These are phyloP conservation scores for Eubucco bourcierii DNA, from an alignment of 2,113 vertebrate species.

Conservation along the genomic window DNA sequence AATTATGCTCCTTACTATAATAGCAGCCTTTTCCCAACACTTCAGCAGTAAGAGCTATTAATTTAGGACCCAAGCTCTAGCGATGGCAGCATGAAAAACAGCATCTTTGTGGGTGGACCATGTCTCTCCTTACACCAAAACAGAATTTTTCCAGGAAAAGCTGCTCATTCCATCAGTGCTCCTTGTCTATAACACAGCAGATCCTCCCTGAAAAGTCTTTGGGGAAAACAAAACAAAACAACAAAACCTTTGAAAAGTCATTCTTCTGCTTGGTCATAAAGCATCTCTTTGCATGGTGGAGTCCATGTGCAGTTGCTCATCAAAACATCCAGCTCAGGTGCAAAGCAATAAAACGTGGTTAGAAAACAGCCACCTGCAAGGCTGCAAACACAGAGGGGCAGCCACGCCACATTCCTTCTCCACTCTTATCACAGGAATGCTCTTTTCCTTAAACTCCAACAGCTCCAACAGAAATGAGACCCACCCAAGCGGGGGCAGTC, in stretches of 20 bases:
- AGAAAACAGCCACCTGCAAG: neutral
- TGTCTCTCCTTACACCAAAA: neutral
- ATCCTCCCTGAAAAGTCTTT: neutral
- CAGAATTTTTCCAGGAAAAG: neutral
- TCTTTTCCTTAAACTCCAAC: neutral
- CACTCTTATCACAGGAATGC: neutral
- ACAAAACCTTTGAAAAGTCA: accelerated
- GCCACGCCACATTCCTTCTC: neutral
- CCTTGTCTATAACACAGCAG: neutral
- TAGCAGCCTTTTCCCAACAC: neutral
- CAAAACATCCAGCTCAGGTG: neutral
- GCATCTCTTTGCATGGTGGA: neutral
- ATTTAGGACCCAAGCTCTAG: neutral
- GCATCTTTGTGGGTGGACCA: neutral
- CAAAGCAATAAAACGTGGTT: neutral
- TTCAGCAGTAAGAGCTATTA: neutral
- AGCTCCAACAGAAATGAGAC: neutral
- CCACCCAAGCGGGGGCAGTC: accelerated
- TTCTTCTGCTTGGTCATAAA: neutral
- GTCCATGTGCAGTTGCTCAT: neutral
- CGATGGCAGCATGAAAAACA: neutral
- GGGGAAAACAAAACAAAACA: no score
- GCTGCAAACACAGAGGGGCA: neutral
- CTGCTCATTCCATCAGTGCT: accelerated
- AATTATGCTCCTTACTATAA: conserved; percentile 28